Percentiles rank a stretch among this genome's conserved stretches.
These are phyloP conservation scores for Pomatostomus ruficeps DNA, from an alignment of 2,113 vertebrate genomes.

Conservation along the genomic window DNA sequence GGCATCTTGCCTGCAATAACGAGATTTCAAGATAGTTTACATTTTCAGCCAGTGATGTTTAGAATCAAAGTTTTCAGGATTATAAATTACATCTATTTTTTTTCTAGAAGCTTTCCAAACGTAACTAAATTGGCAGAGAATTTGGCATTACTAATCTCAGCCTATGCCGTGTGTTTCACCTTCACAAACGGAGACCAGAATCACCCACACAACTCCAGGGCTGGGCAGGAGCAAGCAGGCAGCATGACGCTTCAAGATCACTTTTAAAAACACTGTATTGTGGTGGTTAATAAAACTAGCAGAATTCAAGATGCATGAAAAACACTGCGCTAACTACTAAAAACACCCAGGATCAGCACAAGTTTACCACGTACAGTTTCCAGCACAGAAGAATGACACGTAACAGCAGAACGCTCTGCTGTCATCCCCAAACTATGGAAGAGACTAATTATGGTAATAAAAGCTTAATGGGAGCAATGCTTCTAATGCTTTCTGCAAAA, in stretches of 20 bases:
- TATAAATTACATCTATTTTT: not conserved
- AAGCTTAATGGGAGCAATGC: conserved; percentile 1
- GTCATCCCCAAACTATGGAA: not conserved
- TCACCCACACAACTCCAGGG: not conserved
- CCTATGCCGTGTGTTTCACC: not conserved
- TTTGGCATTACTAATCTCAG: not conserved
- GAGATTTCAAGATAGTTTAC: conserved; percentile 36
- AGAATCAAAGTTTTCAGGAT: not conserved
- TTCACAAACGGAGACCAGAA: not conserved
- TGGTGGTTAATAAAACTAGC: not conserved
- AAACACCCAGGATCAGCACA: not conserved
- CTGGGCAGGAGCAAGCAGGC: not conserved
- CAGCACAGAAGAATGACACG: not conserved
- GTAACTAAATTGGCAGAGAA: not conserved
- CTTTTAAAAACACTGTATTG: not conserved
- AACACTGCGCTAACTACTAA: not conserved
- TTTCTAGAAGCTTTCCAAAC: not conserved
- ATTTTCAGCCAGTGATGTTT: not conserved
- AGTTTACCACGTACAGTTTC: not conserved
- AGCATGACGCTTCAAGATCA: not conserved
- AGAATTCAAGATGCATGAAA: not conserved
- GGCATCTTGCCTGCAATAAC: conserved; percentile 83
- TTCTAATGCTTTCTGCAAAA: not conserved
- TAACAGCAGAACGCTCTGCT: not conserved
- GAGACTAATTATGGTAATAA: conserved; percentile 13